Evolutionary conservation across 2,888 invertebrate genomes (phyloP), one percentile per base, ranked within the genome.

Genomic region (Coelopa pilipes): DNA sequence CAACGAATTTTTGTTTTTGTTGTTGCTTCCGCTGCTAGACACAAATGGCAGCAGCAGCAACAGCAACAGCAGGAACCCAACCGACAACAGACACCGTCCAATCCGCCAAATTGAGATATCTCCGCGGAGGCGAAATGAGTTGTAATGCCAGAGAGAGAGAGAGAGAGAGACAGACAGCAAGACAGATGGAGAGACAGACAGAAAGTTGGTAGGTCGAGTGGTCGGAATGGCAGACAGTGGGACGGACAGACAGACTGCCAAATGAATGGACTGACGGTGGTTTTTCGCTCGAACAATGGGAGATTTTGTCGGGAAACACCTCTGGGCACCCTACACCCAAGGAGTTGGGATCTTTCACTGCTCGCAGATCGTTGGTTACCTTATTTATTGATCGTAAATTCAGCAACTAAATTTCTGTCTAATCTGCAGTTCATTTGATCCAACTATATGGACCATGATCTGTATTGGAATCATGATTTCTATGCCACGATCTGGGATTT

Each of bases 101-200:
- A 53, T 53, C 68, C 73, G 65, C 78, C 78, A 83, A 85, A 84
- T 84, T 84, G 81, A 84, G 84, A 84, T 84, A 83, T 85, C 81
- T 80, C 80, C 80, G 78, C 82, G 79, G 63, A 72, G 78, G 71
- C 72, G 75, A 78, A 74, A 76, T 82, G 76, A 82, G 83, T 81
- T 81, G 82, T 83, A 82, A 78, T 45, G 73, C 75, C 49, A 49
- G n/a, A n/a, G 17, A 17, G 53, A 53, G 59, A 50, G 47, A 34
- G 34, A 34, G n/a, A 45, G 57, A 50, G n/a, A 13, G 24, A 69
- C 75, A 70, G 75, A 76, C 75, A 72, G 78, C 47, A 13, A 11
- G 15, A 49, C 49, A 21, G 21, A 11, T 11, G 21, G 50, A 66
- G 13, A 24, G 66, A 49, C 66, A 21, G 50, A 21, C 66, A 65